A percentile compares a stretch with the other conserved stretches of the same genome.
These are phyloP conservation scores for Cephus runcator DNA, from an alignment of 2,888 invertebrate species.

Conservation along the genomic window DNA sequence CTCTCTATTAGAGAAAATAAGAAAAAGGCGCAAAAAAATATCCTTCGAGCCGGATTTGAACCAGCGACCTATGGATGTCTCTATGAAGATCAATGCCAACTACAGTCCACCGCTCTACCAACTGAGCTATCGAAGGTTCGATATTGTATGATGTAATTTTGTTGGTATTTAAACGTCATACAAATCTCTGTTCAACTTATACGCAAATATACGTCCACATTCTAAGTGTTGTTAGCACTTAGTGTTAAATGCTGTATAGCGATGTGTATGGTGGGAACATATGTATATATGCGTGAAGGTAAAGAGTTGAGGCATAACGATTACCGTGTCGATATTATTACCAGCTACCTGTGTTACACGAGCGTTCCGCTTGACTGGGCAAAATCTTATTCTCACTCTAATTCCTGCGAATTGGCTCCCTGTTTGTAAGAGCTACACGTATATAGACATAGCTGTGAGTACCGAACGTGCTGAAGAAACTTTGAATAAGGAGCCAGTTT, in stretches of 20 bases:
- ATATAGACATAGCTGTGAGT: not conserved
- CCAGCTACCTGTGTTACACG: conserved; percentile 36
- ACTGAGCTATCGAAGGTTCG: conserved; percentile 63
- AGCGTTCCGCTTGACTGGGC: conserved; percentile 32
- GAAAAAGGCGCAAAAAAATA: not conserved
- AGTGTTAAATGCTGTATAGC: not conserved
- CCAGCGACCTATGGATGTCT: conserved; percentile 64
- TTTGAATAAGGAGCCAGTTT: not conserved
- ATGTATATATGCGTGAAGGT: not conserved
- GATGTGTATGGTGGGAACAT: not conserved
- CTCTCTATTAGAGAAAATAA: not conserved
- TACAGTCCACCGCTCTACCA: conserved; percentile 67
- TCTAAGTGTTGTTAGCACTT: not conserved
- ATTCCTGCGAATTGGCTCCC: not conserved
- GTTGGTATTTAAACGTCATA: not conserved
- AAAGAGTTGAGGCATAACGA: not conserved
- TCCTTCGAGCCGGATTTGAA: conserved; percentile 65
- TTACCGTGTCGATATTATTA: not conserved
- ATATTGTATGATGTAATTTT: too few species aligned
- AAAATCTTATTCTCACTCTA: conserved; percentile 27
- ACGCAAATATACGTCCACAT: not conserved
- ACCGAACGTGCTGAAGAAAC: not conserved
- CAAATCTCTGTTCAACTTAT: not conserved
- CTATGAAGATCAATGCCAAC: conserved; percentile 31
- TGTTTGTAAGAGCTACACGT: not conserved